Conservation (phyloP, 2,888 invertebrate species). For the Gortyna flavago region DNA sequence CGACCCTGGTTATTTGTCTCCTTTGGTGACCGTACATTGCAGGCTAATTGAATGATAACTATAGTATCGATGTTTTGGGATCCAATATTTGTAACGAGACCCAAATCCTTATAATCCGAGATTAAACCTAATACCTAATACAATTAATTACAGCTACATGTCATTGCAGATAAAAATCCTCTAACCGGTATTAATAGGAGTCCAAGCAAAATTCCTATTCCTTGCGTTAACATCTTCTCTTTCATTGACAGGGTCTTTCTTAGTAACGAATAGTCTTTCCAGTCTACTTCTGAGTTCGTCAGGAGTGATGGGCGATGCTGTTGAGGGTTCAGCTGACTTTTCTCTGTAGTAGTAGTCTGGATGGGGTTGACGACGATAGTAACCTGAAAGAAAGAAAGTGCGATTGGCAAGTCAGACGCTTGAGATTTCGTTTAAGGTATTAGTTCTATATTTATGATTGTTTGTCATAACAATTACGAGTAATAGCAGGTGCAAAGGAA, state of each 20-base stretch:
- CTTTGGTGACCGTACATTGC: background rate
- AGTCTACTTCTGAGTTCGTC: constrained; percentile 88
- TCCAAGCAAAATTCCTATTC: constrained; percentile 86
- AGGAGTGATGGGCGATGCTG: constrained; percentile 86
- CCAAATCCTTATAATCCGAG: background rate
- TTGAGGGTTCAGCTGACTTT: constrained; percentile 80
- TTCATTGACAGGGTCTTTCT: constrained; percentile 76
- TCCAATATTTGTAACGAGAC: background rate
- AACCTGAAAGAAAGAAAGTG: constrained; percentile 72
- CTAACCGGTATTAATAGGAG: constrained; percentile 81
- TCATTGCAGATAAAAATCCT: too few species aligned
- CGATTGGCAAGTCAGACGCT: too few species aligned
- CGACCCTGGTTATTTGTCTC: background rate
- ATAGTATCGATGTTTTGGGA: background rate
- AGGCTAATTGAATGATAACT: background rate
- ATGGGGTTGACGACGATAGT: constrained; percentile 80
- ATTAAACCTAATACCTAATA: background rate
- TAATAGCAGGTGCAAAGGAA: too few species aligned
- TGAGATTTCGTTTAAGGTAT: too few species aligned
- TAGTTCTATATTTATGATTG: too few species aligned
- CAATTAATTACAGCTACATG: background rate
- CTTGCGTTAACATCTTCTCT: constrained; percentile 80
- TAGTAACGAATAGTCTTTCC: constrained; percentile 87
- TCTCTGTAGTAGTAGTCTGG: constrained; percentile 82
- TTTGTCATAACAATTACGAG: too few species aligned